Evolutionary conservation across 2,888 invertebrate genomes (phyloP).

Genomic region (Raillietiella orientalis): DNA sequence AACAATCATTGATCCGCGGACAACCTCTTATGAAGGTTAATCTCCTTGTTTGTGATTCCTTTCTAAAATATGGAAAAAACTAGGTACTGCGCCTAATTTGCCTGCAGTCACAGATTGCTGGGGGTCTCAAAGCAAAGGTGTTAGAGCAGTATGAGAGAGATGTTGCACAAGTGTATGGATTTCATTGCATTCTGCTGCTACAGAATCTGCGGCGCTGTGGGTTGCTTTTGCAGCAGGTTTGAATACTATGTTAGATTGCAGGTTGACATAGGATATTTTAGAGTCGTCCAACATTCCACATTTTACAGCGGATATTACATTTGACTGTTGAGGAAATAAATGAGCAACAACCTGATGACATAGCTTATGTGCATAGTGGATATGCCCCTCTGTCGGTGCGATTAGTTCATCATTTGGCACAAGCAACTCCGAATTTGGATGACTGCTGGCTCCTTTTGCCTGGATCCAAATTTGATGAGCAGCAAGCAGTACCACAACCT

Average conservation of each 20-base stretch:
- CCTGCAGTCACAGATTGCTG: constrained; percentile 66
- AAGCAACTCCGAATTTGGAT: constrained; percentile 27
- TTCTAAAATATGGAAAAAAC: constrained; percentile 1
- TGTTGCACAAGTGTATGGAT: constrained; percentile 53
- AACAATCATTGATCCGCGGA: constrained; percentile 61
- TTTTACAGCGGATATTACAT: constrained; percentile 24
- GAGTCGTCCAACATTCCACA: constrained; percentile 11
- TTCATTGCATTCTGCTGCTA: constrained; percentile 42
- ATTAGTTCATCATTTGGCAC: constrained; percentile 33
- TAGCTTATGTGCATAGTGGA: constrained; percentile 60
- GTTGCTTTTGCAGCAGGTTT: constrained; percentile 36
- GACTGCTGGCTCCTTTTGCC: constrained; percentile 53
- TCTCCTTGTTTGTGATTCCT: neutral
- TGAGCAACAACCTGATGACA: constrained; percentile 50
- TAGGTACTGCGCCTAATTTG: constrained; percentile 53
- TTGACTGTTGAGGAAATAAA: constrained; percentile 61
- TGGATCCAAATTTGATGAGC: constrained; percentile 26
- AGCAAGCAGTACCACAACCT: constrained; percentile 9
- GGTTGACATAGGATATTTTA: constrained; percentile 5
- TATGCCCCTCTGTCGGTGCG: constrained; percentile 77
- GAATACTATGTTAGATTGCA: constrained; percentile 10
- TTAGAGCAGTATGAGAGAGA: constrained; percentile 36
- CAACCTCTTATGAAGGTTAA: constrained; percentile 35
- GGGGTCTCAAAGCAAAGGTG: constrained; percentile 68
- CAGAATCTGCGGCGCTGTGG: constrained; percentile 63